Base-by-base conservation (phyloP, 2,888 invertebrate species). In the Mythimna loreyi region DNA sequence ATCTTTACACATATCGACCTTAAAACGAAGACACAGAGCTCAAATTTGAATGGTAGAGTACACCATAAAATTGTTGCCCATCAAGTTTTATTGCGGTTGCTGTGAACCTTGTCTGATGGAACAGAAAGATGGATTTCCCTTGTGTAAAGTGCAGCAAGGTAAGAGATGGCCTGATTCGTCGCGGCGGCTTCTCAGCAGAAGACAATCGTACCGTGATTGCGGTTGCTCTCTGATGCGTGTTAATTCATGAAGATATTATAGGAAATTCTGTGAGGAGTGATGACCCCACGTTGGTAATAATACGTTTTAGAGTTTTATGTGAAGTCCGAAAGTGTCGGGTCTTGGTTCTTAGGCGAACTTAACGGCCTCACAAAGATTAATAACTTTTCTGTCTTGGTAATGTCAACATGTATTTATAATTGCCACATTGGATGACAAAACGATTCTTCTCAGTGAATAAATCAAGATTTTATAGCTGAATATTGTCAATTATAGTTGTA, bases 151-250 rank as follows among this genome's bases (percentile, higher is more conserved):
- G 50, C 11, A 36, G 8, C 53, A 52, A 62, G 13, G 40, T 67
- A 74, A 56, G 71, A 77, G 81, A 75, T 86, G 78, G 75, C 67
- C 75, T 72, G 88, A 87, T 89, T 88, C 85, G 90, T 86, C 80
- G 80, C 85, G 87, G 83, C 81, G 89, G 86, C 80, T 85, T 85
- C 83, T 82, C 84, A 76, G 83, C 78, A 79, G 84, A 87, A 86
- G 87, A 90, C 87, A 88, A 89, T 89, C 86, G 85, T 74, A 65
- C 79, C 82, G 84, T 87, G 91, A 91, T 91, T 90, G 87, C 88
- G 81, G 84, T 79, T 83, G 85, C 77, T 85, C 85, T 86, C 80
- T 85, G 87, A 90, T 90, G 85, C 85, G 80, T 86, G 86, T 88
- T 84, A 84, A 84, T 84, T 84, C 83, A 83, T 80, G 78, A 82